Evolutionary conservation across 1,140 invertebrate species (phyloP).

Genomic region (Goniozus legneri): DNA sequence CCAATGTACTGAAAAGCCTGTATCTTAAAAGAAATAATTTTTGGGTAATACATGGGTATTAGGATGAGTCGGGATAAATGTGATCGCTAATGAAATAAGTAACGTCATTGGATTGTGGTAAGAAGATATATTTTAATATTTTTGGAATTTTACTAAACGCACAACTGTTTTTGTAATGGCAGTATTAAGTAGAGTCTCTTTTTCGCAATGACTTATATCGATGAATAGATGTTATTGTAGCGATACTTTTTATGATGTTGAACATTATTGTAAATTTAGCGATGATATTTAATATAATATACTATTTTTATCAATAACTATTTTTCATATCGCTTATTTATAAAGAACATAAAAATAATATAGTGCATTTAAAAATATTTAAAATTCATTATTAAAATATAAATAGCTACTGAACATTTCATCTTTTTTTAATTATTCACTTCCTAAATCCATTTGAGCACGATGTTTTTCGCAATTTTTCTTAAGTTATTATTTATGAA

Average conservation of each 20-base stretch:
- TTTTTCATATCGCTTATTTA: too few relatives aligned
- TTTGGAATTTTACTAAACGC: not conserved
- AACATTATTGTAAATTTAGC: conserved; percentile 31
- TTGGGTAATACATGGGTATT: not conserved
- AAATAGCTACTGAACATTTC: too few relatives aligned
- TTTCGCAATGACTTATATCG: too few relatives aligned
- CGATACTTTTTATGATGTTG: conserved; percentile 25
- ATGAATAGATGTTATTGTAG: too few relatives aligned
- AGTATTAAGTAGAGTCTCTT: not conserved
- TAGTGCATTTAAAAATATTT: too few relatives aligned
- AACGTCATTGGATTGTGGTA: not conserved
- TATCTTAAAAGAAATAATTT: conserved; percentile 7
- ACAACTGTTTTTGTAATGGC: conserved; percentile 8
- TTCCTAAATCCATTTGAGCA: too few relatives aligned
- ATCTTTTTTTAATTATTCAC: too few relatives aligned
- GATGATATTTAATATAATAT: conserved; percentile 30
- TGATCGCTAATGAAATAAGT: not conserved
- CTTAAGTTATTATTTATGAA: too few relatives aligned
- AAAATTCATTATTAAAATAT: too few relatives aligned
- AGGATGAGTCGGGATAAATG: not conserved
- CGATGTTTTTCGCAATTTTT: too few relatives aligned
- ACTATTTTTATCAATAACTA: conserved; percentile 26
- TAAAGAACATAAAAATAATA: too few relatives aligned
- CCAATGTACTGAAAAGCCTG: conserved; percentile 1
- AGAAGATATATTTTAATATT: too few relatives aligned